Conservation (phyloP, 2,888 invertebrate species). For the Hirudinaria manillensis region DNA sequence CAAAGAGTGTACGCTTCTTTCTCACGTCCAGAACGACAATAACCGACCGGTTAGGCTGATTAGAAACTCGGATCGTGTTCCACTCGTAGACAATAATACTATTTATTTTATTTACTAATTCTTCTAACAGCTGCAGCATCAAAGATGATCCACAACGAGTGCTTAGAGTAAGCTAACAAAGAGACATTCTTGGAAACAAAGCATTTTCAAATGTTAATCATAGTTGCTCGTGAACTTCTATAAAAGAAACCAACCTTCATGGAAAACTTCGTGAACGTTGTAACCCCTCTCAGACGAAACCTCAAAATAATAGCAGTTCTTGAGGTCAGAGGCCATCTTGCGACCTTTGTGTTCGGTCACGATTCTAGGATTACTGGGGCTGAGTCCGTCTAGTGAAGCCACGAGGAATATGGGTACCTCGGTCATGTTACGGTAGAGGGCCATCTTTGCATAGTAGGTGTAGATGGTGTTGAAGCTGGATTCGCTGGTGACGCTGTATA, state of each 20-base stretch:
- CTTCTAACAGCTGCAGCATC: too few relatives aligned
- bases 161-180: too few relatives aligned
- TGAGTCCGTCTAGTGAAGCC: slow-evolving; percentile 8
- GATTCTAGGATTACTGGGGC: slow-evolving; percentile 73
- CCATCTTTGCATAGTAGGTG: slow-evolving; percentile 92
- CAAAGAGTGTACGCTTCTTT: too few relatives aligned
- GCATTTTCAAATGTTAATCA: background rate
- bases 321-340: slow-evolving; percentile 85
- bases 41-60: too few relatives aligned
- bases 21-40: too few relatives aligned
- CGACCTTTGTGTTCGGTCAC: slow-evolving; percentile 89
- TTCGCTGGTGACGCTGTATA: slow-evolving; percentile 94
- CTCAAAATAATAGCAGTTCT: slow-evolving; percentile 92
- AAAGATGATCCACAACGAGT: too few relatives aligned
- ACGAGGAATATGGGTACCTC: slow-evolving; percentile 64
- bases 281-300: slow-evolving; percentile 95
- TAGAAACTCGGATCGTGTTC: too few relatives aligned
- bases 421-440: slow-evolving; percentile 71
- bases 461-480: slow-evolving; percentile 90
- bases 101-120: too few relatives aligned
- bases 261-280: slow-evolving; percentile 94
- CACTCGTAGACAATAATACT: too few relatives aligned
- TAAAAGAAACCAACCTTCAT: slow-evolving; percentile 76
- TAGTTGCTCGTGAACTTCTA: too few relatives aligned
- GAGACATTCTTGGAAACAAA: background rate